Evolutionary conservation across 2,888 invertebrate genomes (phyloP).

Genomic region (Cephus sareptanus): DNA sequence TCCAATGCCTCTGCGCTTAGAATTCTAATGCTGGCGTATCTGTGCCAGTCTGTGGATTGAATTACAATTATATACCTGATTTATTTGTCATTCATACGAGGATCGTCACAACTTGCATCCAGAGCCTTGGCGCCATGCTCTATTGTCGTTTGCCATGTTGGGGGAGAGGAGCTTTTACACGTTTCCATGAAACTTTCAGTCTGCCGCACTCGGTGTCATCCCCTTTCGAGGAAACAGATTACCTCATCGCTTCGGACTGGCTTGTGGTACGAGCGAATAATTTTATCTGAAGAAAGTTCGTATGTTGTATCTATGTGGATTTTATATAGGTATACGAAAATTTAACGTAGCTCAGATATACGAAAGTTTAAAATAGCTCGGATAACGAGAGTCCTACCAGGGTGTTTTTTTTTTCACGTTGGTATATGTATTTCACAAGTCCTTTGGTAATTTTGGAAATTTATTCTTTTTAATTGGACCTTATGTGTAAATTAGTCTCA

Average conservation of each 20-base stretch:
- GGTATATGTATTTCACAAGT: no score
- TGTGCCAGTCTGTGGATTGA: conserved; percentile 51
- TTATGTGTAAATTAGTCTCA: neutral
- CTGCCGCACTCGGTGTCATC: neutral
- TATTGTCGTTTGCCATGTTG: conserved; percentile 27
- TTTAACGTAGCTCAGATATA: no score
- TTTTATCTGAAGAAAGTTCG: neutral
- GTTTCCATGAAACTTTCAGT: neutral
- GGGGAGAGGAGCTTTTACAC: neutral
- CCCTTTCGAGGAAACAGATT: neutral
- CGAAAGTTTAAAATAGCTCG: no score
- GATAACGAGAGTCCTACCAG: no score
- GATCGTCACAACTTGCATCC: conserved; percentile 29
- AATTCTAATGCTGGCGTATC: conserved; percentile 30
- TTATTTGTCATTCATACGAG: conserved; percentile 42
- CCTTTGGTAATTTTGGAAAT: no score
- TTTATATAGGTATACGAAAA: neutral
- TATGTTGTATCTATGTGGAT: neutral
- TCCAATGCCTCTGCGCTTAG: neutral
- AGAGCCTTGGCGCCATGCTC: conserved; percentile 42
- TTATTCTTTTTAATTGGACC: neutral
- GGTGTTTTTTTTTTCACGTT: no score
- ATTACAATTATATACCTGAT: conserved; percentile 45
- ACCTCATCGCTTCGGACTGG: neutral
- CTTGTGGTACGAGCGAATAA: neutral